These are phyloP conservation scores for Axis porcinus DNA, from an alignment of 2,113 vertebrate species.

Conservation along the genomic window DNA sequence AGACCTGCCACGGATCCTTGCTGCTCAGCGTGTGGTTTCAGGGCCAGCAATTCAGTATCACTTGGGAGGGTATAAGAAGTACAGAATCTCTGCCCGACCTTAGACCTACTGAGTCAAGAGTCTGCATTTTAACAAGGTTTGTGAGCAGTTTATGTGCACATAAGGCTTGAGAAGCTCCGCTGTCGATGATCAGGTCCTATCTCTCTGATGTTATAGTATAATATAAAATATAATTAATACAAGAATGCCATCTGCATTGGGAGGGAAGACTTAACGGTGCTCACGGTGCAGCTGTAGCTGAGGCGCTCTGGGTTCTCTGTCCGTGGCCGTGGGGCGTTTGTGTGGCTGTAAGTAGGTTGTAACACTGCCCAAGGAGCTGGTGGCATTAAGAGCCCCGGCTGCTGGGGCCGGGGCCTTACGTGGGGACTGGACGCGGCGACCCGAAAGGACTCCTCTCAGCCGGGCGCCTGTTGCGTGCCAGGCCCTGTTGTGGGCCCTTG, in stretches of 20 bases:
- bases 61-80: not conserved
- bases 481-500: not conserved
- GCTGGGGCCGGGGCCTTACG: too few species aligned
- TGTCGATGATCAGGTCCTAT: not conserved
- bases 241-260: not conserved
- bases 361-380: not conserved
- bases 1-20: not conserved
- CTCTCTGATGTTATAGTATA: not conserved
- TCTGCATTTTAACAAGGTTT: not conserved
- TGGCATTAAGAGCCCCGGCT: not conserved
- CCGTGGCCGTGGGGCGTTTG: not conserved
- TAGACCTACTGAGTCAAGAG: not conserved
- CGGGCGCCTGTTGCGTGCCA: not conserved
- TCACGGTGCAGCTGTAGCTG: not conserved
- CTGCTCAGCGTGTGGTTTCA: not conserved
- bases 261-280: not conserved
- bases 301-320: accelerated
- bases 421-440: not conserved
- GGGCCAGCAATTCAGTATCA: not conserved
- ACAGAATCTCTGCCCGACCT: not conserved
- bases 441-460: not conserved
- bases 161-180: not conserved
- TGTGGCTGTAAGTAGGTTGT: not conserved
- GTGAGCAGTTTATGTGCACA: not conserved
- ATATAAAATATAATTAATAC: too few species aligned